phyloP scores from a whole-genome alignment of 2,797 vertebrate species.

The Taenioides sp. region DNA sequence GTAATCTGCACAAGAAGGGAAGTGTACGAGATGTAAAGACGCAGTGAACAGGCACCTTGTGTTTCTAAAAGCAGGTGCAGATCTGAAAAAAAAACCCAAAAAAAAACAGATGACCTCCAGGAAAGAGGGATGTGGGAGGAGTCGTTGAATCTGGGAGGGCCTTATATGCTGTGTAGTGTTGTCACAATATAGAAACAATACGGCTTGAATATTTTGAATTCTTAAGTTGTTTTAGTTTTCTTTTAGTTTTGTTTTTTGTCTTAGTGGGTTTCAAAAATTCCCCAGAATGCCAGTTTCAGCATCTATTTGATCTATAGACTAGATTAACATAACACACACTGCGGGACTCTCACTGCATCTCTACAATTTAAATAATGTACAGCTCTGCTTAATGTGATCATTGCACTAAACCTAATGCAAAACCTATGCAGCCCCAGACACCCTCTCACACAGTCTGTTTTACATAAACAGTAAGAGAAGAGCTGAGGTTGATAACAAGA shows the following conservation, averaged over 20 bases:
- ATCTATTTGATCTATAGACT: neutral
- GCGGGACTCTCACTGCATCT: neutral
- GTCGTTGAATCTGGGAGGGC: neutral
- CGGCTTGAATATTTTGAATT: neutral
- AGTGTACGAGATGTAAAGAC: constrained; percentile 36
- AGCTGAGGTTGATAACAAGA: neutral
- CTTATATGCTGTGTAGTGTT: neutral
- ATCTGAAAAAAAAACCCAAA: constrained; percentile 17
- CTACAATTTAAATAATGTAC: neutral
- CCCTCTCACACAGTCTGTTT: neutral
- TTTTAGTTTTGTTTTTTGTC: neutral
- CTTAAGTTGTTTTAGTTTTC: neutral
- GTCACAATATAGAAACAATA: neutral
- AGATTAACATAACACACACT: neutral
- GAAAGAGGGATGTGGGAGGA: constrained; percentile 2
- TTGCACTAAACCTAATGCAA: neutral
- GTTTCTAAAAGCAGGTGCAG: constrained; percentile 11
- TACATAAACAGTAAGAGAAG: neutral
- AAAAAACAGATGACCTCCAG: constrained; percentile 13
- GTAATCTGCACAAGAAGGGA: constrained; percentile 14
- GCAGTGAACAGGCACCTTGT: constrained; percentile 16
- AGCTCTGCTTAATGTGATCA: constrained; percentile 1
- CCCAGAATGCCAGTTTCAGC: neutral
- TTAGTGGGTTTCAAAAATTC: neutral
- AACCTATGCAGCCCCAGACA: no score